phyloP scores from a whole-genome alignment of 2,797 vertebrate species.

The Gymnopithys bicolor region DNA sequence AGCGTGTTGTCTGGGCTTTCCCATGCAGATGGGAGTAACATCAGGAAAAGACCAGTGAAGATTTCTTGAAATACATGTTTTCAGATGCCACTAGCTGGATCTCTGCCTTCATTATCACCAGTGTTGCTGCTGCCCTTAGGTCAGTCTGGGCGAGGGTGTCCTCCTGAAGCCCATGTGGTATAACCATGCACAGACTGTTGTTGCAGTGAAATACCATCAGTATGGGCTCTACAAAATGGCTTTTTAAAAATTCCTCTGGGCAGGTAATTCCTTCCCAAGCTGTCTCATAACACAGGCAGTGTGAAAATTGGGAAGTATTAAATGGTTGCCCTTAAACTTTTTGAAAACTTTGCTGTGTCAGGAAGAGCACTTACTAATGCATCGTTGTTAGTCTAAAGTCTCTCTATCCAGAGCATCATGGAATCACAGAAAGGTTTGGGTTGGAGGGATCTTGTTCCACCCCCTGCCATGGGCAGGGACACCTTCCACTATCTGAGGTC shows the following conservation, averaged over 20 bases:
- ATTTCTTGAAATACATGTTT: too few species aligned
- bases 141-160: background rate
- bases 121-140: background rate
- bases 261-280: background rate
- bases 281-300: background rate
- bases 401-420: background rate
- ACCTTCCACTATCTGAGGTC: rapidly evolving
- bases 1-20: too few species aligned
- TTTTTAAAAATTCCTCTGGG: background rate
- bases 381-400: background rate
- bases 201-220: background rate
- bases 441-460: background rate
- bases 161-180: background rate
- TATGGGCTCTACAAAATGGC: background rate
- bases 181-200: background rate
- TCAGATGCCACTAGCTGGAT: too few species aligned
- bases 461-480: background rate
- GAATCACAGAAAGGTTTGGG: background rate
- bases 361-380: background rate
- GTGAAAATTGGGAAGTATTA: conserved; percentile 9
- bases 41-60: too few species aligned
- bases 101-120: too few species aligned
- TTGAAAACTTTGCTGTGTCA: background rate
- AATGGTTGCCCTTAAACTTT: background rate
- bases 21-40: too few species aligned